phyloP scores from a whole-genome alignment of 2,888 invertebrate species.

The Philereme vetulata region DNA sequence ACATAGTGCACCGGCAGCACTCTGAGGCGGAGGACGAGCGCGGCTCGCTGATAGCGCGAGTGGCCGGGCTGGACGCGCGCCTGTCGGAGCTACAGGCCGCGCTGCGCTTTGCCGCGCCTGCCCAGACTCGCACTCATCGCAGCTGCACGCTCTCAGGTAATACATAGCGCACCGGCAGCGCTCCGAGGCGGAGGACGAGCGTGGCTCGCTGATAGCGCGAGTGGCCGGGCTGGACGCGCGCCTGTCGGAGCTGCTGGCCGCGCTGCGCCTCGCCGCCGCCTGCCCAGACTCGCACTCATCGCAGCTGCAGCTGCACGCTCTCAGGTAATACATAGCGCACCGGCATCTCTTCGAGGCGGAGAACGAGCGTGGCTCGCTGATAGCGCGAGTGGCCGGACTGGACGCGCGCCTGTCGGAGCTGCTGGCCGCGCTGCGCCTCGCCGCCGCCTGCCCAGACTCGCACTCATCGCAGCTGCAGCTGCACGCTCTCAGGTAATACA shows the following conservation, averaged over 20 bases:
- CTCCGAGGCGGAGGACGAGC: constrained; percentile 83
- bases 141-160: constrained; percentile 32
- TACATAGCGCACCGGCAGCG: constrained; percentile 87
- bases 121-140: constrained; percentile 58
- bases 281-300: constrained; percentile 60
- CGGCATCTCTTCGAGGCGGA: constrained; percentile 53
- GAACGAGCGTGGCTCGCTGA: constrained; percentile 55
- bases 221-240: constrained; percentile 84
- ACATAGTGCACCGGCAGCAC: constrained; percentile 65
- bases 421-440: constrained; percentile 87
- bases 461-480: constrained; percentile 56
- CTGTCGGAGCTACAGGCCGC: constrained; percentile 89
- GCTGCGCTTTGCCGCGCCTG: constrained; percentile 84
- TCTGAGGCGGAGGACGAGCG: not conserved
- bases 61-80: constrained; percentile 85
- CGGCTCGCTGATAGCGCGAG: constrained; percentile 54
- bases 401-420: constrained; percentile 90
- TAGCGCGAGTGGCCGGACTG: constrained; percentile 65
- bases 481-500: constrained; percentile 29
- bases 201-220: constrained; percentile 58
- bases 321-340: constrained; percentile 28
- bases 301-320: constrained; percentile 35
- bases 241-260: constrained; percentile 88
- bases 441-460: constrained; percentile 51
- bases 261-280: constrained; percentile 82